These are phyloP conservation scores for Cyrtonyx montezumae DNA, from an alignment of 2,113 vertebrate species.

Conservation along the genomic window DNA sequence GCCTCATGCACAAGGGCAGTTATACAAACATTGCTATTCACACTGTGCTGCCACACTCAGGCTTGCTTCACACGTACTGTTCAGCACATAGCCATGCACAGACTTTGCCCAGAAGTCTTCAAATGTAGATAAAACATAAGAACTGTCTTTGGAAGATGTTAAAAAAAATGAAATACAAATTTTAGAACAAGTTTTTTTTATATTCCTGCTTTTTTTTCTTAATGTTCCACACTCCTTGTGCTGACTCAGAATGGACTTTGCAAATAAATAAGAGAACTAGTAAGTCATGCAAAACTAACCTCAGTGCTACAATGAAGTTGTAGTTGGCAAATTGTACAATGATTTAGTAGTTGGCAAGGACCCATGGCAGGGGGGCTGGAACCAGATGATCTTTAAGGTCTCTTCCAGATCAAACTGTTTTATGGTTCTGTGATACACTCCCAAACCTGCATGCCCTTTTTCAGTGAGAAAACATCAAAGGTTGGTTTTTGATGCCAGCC, in stretches of 20 bases:
- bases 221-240: background rate
- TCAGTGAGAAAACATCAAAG: background rate
- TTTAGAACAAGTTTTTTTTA: background rate
- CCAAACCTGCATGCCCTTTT: background rate
- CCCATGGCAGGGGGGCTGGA: background rate
- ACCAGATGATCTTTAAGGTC: background rate
- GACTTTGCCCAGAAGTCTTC: background rate
- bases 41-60: background rate
- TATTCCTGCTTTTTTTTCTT: background rate
- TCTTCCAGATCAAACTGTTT: background rate
- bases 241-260: background rate
- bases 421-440: background rate
- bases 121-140: background rate
- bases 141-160: background rate
- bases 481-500: background rate
- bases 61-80: background rate
- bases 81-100: background rate
- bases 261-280: background rate
- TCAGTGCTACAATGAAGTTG: background rate
- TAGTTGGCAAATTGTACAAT: no score
- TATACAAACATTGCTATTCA: conserved; percentile 19
- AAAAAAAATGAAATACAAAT: background rate
- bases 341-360: background rate
- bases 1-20: background rate
- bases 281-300: background rate